Conservation (phyloP, 92 coral and sea anemone genomes). For the Siderastrea siderea region DNA sequence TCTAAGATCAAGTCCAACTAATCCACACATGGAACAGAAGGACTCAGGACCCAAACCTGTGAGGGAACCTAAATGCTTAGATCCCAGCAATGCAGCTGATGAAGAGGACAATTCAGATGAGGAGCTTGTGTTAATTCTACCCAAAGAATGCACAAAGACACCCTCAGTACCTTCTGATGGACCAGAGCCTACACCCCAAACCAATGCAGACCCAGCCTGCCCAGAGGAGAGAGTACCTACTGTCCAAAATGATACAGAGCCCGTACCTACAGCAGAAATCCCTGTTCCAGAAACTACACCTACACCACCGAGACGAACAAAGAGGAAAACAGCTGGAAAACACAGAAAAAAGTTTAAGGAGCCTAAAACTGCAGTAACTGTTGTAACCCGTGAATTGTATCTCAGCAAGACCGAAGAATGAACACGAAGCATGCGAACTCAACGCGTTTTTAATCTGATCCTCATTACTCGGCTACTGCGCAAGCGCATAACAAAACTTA, state of each 20-base stretch:
- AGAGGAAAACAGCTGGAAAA: slow-evolving; percentile 34
- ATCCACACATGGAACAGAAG: slow-evolving; percentile 23
- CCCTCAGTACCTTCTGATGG: not conserved
- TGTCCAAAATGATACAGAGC: not conserved
- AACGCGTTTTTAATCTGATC: too few relatives aligned
- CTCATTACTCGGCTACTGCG: too few relatives aligned
- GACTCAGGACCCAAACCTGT: slow-evolving; percentile 17
- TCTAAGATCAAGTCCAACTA: not conserved
- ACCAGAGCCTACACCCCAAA: not conserved
- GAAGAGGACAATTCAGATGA: slow-evolving; percentile 10
- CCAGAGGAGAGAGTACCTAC: slow-evolving; percentile 1
- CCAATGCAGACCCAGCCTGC: not conserved
- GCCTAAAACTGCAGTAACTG: slow-evolving; percentile 7
- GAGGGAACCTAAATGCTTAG: not conserved
- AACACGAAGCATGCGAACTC: too few relatives aligned
- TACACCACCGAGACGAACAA: slow-evolving; percentile 27
- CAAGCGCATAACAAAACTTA: too few relatives aligned
- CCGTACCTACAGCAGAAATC: slow-evolving; percentile 1
- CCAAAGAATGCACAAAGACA: not conserved
- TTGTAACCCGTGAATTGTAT: too few relatives aligned
- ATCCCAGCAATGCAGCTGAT: slow-evolving; percentile 2
- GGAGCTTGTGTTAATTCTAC: slow-evolving; percentile 31
- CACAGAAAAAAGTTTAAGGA: slow-evolving; percentile 20
- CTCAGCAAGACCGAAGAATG: too few relatives aligned
- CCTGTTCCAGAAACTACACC: slow-evolving; percentile 13